Base-by-base conservation (phyloP, 2,797 vertebrate species). In the Pseudochromis fuscus region DNA sequence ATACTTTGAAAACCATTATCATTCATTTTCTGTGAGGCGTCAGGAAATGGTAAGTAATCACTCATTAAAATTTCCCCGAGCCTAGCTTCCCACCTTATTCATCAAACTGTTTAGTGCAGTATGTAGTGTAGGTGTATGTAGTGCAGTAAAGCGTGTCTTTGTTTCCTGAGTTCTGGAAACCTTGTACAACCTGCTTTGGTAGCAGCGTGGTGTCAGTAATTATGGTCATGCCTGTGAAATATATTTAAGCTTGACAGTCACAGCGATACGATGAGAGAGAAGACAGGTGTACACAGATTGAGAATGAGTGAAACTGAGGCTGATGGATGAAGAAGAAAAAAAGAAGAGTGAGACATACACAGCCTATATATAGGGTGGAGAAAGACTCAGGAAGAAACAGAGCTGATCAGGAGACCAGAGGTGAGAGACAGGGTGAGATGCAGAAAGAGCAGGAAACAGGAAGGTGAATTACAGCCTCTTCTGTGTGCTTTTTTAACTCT, bases 301-400 rank as follows among this genome's bases (percentile, higher is more conserved):
- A 25, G 35, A 53, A 46, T 27, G 33, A 67, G 33, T 11, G 51
- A 50, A 33, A 49, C 51, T 13, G 60, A 77, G 45, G 75, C 45
- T 44, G 59, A 68, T 64, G 61, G 19, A 44, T 7, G 40, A 44
- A 19, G n/a, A 5, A 7, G 18, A 63, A 49, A 24, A 67, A 72
- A n/a, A 75, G 57, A n/a, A n/a, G n/a, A n/a, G n/a, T n/a, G n/a
- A n/a, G n/a, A n/a, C n/a, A 21, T 50, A 67, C 51, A 28, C 33
- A 10, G 25, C 71, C 81, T 89, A 87, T 86, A 83, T 85, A 68
- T 81, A 88, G 83, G 55, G n/a, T 4, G 25, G 71, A 75, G 68
- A 72, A 58, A 56, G 58, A 67, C 23, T 50, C 16, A 3, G 35
- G 57, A 30, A 70, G 62, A 44, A 62, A 72, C 35, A 19, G 60